Conservation (phyloP, 2,888 invertebrate genomes). For the Pollenia labialis region DNA sequence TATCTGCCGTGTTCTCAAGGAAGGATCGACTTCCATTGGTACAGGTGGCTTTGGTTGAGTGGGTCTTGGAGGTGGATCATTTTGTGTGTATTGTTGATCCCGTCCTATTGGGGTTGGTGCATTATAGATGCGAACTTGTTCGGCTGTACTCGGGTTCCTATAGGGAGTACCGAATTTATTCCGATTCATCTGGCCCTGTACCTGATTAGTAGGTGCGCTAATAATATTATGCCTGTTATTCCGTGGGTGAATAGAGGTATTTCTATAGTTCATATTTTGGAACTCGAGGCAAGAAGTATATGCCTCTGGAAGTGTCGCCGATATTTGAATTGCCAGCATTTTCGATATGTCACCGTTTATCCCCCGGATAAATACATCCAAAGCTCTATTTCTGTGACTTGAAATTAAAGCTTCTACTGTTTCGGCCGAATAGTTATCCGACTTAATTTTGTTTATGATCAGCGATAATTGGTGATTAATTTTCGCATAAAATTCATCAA, state of each 20-base stretch:
- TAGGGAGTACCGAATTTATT: background rate
- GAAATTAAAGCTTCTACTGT: slow-evolving; percentile 27
- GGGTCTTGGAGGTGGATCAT: too few relatives aligned
- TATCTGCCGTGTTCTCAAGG: too few relatives aligned
- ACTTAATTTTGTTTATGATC: slow-evolving; percentile 20
- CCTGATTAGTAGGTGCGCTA: background rate
- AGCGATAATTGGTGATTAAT: background rate
- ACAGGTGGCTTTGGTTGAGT: too few relatives aligned
- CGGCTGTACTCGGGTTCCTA: background rate
- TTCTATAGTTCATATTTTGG: slow-evolving; percentile 21
- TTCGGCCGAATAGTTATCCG: background rate
- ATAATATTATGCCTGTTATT: background rate
- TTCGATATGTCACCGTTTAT: too few relatives aligned
- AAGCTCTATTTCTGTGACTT: slow-evolving; percentile 20
- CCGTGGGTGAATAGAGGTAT: slow-evolving; percentile 11
- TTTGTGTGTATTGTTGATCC: too few relatives aligned
- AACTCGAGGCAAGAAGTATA: slow-evolving; percentile 7
- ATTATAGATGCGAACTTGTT: too few relatives aligned
- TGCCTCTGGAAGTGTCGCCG: background rate
- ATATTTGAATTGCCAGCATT: too few relatives aligned
- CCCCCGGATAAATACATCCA: slow-evolving; percentile 4
- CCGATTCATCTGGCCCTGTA: background rate
- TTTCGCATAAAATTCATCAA: slow-evolving; percentile 21
- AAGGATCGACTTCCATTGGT: too few relatives aligned
- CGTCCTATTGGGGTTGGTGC: too few relatives aligned